These are phyloP conservation scores for Euphysa ruthae DNA, from an alignment of 30 jellyfish, hydroid and myxozoan genomes.

Conservation along the genomic window DNA sequence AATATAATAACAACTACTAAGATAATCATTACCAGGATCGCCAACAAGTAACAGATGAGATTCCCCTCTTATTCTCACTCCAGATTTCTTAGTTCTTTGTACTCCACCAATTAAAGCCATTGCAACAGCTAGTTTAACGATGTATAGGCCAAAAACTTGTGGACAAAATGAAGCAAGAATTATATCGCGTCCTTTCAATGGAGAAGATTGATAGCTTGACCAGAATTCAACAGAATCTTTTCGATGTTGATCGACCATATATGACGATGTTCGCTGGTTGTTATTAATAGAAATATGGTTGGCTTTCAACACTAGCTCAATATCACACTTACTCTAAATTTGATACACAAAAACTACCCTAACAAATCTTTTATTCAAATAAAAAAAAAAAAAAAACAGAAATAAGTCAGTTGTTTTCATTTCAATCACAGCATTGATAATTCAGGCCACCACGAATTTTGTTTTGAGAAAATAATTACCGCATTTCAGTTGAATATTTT, in stretches of 20 bases:
- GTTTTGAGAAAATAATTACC: too few species aligned
- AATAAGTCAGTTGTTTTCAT: too few species aligned
- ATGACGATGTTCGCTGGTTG: conserved; percentile 50
- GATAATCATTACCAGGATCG: conserved; percentile 99
- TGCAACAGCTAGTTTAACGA: conserved; percentile 86
- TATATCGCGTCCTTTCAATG: conserved; percentile 77
- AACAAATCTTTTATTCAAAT: too few species aligned
- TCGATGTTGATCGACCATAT: conserved; percentile 68
- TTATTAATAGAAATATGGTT: conserved; percentile 69
- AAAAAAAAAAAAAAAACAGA: too few species aligned
- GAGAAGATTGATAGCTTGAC: conserved; percentile 42
- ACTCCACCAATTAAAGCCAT: conserved; percentile 93
- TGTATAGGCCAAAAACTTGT: conserved; percentile 90
- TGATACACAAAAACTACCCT: too few species aligned
- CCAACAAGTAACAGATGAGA: conserved; percentile 97
- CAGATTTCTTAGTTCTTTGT: conserved; percentile 66
- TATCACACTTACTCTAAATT: conserved; percentile 64
- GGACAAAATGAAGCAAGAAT: conserved; percentile 91
- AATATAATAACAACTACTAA: too few species aligned
- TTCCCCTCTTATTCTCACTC: conserved; percentile 93
- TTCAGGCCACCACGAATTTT: too few species aligned
- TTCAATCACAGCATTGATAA: too few species aligned
- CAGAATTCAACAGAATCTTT: conserved; percentile 74
- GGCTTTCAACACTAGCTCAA: conserved; percentile 82
- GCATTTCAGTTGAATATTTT: too few species aligned